Evolutionary conservation across 2,113 vertebrate genomes (phyloP).

Genomic region (Anthoscopus minutus): DNA sequence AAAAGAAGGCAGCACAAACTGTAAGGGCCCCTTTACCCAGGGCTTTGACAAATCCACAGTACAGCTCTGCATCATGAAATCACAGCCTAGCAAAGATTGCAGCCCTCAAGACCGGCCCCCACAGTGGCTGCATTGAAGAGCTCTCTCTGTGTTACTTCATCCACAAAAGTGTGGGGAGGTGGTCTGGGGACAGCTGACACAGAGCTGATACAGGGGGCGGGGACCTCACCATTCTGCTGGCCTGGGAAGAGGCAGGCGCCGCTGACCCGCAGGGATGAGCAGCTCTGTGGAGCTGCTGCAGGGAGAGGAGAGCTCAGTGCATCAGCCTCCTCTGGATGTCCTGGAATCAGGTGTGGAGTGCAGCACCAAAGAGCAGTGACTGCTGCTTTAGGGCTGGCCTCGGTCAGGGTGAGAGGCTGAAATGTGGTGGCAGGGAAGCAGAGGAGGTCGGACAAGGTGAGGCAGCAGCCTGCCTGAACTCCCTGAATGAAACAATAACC

Average conservation of each 20-base stretch:
- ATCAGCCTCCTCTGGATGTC: not conserved
- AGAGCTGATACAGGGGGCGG: fast-evolving
- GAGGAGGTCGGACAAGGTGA: not conserved
- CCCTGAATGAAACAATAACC: not conserved
- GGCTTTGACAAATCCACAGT: not conserved
- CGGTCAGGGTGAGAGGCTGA: not conserved
- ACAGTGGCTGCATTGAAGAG: fast-evolving
- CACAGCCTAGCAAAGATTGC: not conserved
- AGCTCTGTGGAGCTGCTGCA: not conserved
- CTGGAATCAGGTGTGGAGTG: not conserved
- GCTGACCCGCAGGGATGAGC: no score
- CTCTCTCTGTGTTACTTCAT: not conserved
- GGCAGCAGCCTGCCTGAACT: not conserved
- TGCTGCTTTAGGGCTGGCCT: not conserved
- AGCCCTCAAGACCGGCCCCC: fast-evolving
- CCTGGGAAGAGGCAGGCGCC: no score
- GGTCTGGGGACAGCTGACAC: not conserved
- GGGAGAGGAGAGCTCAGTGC: not conserved
- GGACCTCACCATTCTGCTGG: not conserved
- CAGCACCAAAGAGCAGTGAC: not conserved
- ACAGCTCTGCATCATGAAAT: not conserved
- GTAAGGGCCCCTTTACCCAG: not conserved
- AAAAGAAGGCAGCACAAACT: not conserved
- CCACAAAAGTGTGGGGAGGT: not conserved
- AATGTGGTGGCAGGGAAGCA: not conserved